Evolutionary conservation across 2,888 invertebrate species (phyloP), one percentile per base, ranked within the genome.

Genomic region (Aphelenchoides bicaudatus): DNA sequence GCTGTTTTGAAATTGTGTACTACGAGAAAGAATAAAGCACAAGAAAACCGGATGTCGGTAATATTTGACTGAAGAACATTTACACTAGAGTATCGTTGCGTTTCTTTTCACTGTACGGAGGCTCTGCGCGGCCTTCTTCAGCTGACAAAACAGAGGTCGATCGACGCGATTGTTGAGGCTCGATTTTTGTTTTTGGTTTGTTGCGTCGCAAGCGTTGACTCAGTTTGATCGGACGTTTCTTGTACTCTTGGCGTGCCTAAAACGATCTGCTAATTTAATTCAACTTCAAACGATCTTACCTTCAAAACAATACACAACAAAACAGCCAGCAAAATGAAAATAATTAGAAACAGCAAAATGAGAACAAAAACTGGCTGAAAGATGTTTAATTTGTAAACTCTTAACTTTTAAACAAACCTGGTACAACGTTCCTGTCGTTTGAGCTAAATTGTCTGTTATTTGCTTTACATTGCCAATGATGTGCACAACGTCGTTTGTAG

Each of bases 221-320:
- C 8, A 51, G 3, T 16, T 34, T 30, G 4, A 51, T 51, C 10
- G 52, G 52, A 2, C 37, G 52, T 3, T 51, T 51, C 3, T 51
- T 51, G 52, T 51, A 51, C 4, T 51, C 52, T 3, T 39, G 43
- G 2, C 52, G 38, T 16, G 52, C 39, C n/a, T 39, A n/a, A n/a
- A n/a, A n/a, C n/a, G n/a, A n/a, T n/a, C n/a, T n/a, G n/a, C n/a
- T n/a, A n/a, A n/a, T n/a, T n/a, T n/a, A n/a, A n/a, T n/a, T n/a
- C n/a, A n/a, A n/a, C n/a, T n/a, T n/a, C n/a, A n/a, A n/a, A n/a
- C n/a, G n/a, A n/a, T n/a, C n/a, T n/a, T n/a, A n/a, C n/a, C n/a
- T n/a, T 37, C 21, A 51, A 23, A n/a, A 28, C 37, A 28, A 31
- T 23, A 13, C 37, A 28, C 4, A 51, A 23, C 8, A 46, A 28